These are phyloP conservation scores for Petromus typicus DNA, from an alignment of 2,113 vertebrate genomes.

Conservation along the genomic window DNA sequence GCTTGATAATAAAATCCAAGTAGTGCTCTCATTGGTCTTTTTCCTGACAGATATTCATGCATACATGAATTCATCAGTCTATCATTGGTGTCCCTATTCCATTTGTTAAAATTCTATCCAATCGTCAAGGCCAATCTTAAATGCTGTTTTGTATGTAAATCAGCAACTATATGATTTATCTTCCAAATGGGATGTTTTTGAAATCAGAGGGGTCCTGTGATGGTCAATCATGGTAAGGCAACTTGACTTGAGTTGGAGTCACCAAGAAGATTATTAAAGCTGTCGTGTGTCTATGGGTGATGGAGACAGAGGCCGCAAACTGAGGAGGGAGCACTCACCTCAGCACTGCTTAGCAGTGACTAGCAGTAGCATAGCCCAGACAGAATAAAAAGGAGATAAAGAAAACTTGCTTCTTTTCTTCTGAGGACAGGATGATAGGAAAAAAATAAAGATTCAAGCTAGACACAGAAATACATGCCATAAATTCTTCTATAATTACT, in stretches of 20 bases:
- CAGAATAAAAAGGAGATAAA: not conserved
- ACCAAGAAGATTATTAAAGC: not conserved
- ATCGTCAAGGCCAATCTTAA: slow-evolving; percentile 11
- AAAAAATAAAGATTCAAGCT: slow-evolving; percentile 9
- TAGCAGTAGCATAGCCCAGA: not conserved
- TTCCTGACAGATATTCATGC: not conserved
- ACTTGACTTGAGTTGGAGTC: not conserved
- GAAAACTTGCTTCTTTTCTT: not conserved
- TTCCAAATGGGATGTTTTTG: not conserved
- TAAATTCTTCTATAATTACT: not conserved
- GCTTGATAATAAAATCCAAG: not conserved
- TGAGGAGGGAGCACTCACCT: not conserved
- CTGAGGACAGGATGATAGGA: not conserved
- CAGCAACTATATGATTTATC: not conserved
- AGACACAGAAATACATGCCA: not conserved
- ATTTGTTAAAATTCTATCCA: not conserved
- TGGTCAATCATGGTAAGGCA: not conserved
- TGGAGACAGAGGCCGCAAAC: not conserved
- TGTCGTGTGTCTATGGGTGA: not conserved
- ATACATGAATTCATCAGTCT: not conserved
- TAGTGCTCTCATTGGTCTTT: not conserved
- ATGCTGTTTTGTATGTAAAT: not conserved
- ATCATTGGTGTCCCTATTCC: not conserved
- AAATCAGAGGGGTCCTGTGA: not conserved
- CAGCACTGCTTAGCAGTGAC: not conserved